phyloP scores from a whole-genome alignment of 1,140 invertebrate species.

The Heterodera schachtii region DNA sequence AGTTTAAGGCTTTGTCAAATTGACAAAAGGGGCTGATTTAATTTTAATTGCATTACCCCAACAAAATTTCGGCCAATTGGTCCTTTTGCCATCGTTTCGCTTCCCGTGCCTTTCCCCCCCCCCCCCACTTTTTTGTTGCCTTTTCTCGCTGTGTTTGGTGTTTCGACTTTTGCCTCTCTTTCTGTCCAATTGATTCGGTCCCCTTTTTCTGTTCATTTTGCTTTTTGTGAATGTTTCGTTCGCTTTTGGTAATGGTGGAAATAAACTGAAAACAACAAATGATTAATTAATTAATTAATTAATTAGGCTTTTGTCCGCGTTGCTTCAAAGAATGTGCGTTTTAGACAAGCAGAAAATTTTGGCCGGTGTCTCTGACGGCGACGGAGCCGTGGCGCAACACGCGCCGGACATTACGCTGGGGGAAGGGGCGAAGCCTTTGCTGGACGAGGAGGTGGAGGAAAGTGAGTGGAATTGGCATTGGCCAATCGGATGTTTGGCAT shows the following conservation, averaged over 20 bases:
- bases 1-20: no score
- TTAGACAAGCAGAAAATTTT: not conserved
- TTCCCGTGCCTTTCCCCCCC: no score
- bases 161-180: not conserved
- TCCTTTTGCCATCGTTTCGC: no score
- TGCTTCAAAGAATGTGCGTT: not conserved
- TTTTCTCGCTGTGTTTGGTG: not conserved
- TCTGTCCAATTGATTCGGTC: not conserved
- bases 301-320: not conserved
- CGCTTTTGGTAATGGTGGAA: not conserved
- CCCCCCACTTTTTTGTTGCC: no score
- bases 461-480: conserved; percentile 40
- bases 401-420: conserved; percentile 54
- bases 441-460: conserved; percentile 50
- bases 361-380: conserved; percentile 44
- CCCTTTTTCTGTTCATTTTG: not conserved
- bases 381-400: conserved; percentile 15
- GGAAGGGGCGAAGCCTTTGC: conserved; percentile 58
- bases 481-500: not conserved
- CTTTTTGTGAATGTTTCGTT: not conserved
- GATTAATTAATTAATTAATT: not conserved
- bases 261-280: no score
- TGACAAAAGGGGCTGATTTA: no score
- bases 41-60: no score
- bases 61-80: no score